Evolutionary conservation across 2,113 vertebrate species (phyloP).

Genomic region (Sitta europaea): DNA sequence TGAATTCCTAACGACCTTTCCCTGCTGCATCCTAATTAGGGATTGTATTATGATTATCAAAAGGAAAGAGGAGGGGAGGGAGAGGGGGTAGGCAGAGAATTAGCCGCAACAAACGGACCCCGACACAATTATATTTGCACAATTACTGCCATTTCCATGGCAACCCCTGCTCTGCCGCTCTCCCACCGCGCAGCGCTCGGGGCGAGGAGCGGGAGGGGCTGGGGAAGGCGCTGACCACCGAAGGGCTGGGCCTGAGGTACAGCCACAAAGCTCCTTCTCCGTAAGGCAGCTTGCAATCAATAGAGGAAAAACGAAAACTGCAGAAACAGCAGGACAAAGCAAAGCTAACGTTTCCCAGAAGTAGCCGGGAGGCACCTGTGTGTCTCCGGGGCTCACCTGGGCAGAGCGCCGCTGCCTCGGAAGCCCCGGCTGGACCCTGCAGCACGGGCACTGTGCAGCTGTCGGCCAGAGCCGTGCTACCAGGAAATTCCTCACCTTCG

Average conservation of each 20-base stretch:
- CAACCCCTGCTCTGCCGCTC: not conserved
- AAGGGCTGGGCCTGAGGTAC: not conserved
- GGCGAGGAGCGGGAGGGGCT: not conserved
- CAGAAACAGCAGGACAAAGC: not conserved
- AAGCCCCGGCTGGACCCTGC: no score
- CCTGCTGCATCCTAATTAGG: slow-evolving; percentile 50
- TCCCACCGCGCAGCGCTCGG: not conserved
- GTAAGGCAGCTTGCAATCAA: not conserved
- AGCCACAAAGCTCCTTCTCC: not conserved
- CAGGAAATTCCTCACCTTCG: not conserved
- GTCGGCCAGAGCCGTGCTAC: not conserved
- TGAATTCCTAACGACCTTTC: slow-evolving; percentile 5
- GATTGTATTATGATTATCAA: slow-evolving; percentile 27
- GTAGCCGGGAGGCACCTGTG: not conserved
- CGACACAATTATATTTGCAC: slow-evolving; percentile 50
- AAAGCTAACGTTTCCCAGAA: not conserved
- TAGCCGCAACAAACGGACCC: slow-evolving; percentile 22
- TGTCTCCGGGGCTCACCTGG: not conserved
- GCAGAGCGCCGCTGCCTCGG: not conserved
- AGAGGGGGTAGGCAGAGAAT: not conserved
- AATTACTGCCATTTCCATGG: slow-evolving; percentile 49
- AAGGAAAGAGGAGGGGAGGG: not conserved
- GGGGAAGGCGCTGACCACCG: not conserved
- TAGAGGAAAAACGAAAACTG: not conserved
- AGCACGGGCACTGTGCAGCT: not conserved